Conservation (phyloP, 2,797 vertebrate species). For the Buceros bicornis region DNA sequence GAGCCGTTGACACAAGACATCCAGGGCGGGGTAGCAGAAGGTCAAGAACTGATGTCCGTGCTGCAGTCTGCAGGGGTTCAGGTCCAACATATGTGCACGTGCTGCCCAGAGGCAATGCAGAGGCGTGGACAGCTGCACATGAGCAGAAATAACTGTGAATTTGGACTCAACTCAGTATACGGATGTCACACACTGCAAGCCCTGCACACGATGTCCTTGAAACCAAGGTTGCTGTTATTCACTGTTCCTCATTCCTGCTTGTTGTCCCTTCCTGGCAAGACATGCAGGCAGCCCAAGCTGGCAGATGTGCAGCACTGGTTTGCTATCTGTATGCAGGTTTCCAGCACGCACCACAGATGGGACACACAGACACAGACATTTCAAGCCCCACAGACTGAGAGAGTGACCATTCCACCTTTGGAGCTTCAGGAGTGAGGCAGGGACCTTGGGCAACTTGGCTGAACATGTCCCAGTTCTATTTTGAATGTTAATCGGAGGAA, state of each 20-base stretch:
- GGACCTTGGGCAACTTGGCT: background rate
- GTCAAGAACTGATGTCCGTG: background rate
- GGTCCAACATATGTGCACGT: background rate
- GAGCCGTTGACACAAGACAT: fast-evolving
- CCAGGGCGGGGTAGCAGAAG: background rate
- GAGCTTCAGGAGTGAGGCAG: background rate
- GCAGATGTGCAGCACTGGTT: background rate
- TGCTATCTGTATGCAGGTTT: background rate
- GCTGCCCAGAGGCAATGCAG: background rate
- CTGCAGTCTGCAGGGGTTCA: background rate
- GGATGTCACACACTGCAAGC: background rate
- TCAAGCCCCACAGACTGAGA: background rate
- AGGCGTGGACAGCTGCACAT: background rate
- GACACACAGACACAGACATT: fast-evolving
- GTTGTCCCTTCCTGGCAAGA: background rate
- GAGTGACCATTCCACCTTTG: background rate
- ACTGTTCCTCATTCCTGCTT: constrained; percentile 17
- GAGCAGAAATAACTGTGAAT: background rate
- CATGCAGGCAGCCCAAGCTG: fast-evolving
- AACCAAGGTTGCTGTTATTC: background rate
- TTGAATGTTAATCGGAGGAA: background rate
- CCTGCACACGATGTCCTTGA: background rate
- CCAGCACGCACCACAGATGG: fast-evolving
- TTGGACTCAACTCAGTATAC: background rate
- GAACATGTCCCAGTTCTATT: background rate